These are phyloP conservation scores for Caenorhabditis zanzibari DNA, from an alignment of 2,888 invertebrate genomes.

Conservation along the genomic window DNA sequence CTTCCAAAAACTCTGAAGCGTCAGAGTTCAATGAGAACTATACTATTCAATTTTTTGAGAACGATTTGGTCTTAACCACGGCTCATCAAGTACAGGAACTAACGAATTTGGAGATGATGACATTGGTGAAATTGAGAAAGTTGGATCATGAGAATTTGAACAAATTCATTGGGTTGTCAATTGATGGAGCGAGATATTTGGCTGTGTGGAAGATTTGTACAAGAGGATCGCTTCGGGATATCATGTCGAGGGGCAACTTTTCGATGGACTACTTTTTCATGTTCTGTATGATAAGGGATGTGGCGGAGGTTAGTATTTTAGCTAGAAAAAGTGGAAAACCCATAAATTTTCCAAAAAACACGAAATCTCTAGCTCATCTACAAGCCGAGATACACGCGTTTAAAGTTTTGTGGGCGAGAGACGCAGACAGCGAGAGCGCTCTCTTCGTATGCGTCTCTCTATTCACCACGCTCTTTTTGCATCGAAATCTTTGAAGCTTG, in stretches of 20 bases:
- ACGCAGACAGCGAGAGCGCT: too few species aligned
- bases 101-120: slow-evolving; percentile 38
- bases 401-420: too few species aligned
- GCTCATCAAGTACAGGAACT: slow-evolving; percentile 51
- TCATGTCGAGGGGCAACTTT: slow-evolving; percentile 70
- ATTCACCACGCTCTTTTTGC: too few species aligned
- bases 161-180: slow-evolving; percentile 79
- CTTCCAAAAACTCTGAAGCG: neutral
- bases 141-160: slow-evolving; percentile 81
- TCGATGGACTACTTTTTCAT: slow-evolving; percentile 76
- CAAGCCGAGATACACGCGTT: too few species aligned
- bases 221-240: slow-evolving; percentile 71
- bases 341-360: too few species aligned
- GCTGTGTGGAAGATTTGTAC: slow-evolving; percentile 79
- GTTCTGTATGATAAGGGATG: slow-evolving; percentile 73
- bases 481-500: too few species aligned
- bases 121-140: slow-evolving; percentile 70
- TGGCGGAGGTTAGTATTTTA: slow-evolving; percentile 49
- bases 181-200: slow-evolving; percentile 75
- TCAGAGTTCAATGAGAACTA: slow-evolving; percentile 41
- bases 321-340: neutral
- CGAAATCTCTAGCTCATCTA: too few species aligned
- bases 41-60: slow-evolving; percentile 41
- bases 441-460: too few species aligned
- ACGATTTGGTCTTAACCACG: slow-evolving; percentile 66